These are phyloP conservation scores for Ochropacha duplaris DNA, from an alignment of 2,888 invertebrate genomes.

Conservation along the genomic window DNA sequence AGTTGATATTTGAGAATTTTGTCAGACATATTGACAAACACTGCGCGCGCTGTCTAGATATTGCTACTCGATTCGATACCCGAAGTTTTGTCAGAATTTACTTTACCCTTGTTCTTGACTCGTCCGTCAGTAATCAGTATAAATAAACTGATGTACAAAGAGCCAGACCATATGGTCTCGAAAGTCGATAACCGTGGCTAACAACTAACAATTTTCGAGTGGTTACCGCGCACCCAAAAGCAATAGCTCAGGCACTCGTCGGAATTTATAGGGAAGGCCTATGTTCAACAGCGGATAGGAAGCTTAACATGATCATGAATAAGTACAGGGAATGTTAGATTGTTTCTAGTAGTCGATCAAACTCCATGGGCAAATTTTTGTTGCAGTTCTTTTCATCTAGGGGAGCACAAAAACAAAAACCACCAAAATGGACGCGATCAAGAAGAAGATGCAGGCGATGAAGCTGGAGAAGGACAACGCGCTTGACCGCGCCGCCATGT, in stretches of 20 bases:
- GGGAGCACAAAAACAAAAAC: conserved; percentile 73
- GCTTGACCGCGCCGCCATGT: conserved; percentile 97
- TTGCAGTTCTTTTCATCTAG: conserved; percentile 66
- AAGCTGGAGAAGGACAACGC: conserved; percentile 99
- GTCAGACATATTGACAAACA: background rate
- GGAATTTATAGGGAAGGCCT: no score
- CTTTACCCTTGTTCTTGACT: no score
- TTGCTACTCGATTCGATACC: no score
- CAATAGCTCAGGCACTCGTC: no score
- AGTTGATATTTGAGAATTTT: background rate
- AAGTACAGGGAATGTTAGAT: background rate
- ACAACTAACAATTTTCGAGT: no score
- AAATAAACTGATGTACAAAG: no score
- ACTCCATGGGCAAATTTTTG: conserved; percentile 5
- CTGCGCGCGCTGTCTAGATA: background rate
- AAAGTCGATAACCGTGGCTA: background rate
- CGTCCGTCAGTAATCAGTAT: no score
- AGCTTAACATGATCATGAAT: background rate
- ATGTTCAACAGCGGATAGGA: background rate
- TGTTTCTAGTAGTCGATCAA: background rate
- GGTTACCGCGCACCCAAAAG: no score
- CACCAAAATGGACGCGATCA: conserved; percentile 99
- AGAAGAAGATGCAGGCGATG: conserved; percentile 99
- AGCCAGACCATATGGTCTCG: no score
- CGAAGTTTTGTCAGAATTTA: no score